Percentiles rank a stretch among this genome's conserved stretches.
Evolutionary conservation across 2,888 invertebrate genomes (phyloP).

Genomic region (Hypena proboscidalis): DNA sequence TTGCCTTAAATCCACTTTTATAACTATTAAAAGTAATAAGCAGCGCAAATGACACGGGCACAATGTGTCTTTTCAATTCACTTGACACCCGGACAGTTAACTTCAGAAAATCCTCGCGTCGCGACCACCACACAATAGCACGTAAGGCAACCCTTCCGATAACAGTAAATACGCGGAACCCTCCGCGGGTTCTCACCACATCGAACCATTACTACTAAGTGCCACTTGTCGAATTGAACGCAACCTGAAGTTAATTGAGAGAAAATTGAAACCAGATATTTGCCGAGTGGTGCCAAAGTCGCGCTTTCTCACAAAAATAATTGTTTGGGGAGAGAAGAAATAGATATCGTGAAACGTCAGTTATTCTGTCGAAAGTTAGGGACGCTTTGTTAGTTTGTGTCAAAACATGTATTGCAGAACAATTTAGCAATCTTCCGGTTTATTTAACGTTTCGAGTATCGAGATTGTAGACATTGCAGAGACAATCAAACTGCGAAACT

Average conservation of each 20-base stretch:
- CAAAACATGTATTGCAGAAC: background rate
- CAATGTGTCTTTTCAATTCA: slow-evolving; percentile 38
- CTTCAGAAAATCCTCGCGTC: slow-evolving; percentile 40
- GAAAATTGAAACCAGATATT: slow-evolving; percentile 72
- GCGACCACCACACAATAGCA: slow-evolving; percentile 44
- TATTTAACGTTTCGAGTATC: background rate
- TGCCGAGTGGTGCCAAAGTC: slow-evolving; percentile 50
- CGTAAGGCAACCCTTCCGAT: slow-evolving; percentile 53
- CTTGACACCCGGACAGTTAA: slow-evolving; percentile 39
- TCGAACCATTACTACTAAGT: slow-evolving; percentile 68
- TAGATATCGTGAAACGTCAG: slow-evolving; percentile 22
- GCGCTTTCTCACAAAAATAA: slow-evolving; percentile 36
- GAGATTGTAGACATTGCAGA: too few relatives aligned
- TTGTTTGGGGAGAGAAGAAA: slow-evolving; percentile 19
- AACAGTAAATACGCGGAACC: slow-evolving; percentile 48
- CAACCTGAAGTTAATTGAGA: slow-evolving; percentile 74
- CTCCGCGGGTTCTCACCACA: slow-evolving; percentile 46
- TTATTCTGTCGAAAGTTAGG: slow-evolving; percentile 18
- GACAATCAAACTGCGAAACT: background rate
- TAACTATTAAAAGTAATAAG: slow-evolving; percentile 31
- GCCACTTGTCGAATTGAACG: slow-evolving; percentile 69
- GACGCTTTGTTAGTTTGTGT: slow-evolving; percentile 10
- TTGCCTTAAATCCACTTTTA: slow-evolving; percentile 9
- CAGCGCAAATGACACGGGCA: slow-evolving; percentile 35
- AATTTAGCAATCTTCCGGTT: slow-evolving; percentile 4